Conservation (phyloP, 2,888 invertebrate species). For the Drosophila dives region DNA sequence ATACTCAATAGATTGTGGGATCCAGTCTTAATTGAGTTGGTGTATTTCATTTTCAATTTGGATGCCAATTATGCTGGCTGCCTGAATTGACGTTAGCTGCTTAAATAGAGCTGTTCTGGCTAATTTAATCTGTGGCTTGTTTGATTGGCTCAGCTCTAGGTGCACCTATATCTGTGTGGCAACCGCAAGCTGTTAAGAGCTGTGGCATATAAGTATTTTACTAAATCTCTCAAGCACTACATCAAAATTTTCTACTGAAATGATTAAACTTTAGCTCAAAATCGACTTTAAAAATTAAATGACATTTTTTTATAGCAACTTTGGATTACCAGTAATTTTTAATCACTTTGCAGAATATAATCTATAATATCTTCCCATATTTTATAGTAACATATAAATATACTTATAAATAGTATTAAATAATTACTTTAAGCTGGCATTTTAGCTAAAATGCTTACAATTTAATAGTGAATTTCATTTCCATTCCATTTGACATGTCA, state of each 20-base stretch:
- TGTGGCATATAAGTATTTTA: background rate
- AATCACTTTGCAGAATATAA: background rate
- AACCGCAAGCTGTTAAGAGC: constrained; percentile 9
- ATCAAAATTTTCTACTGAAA: background rate
- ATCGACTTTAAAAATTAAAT: background rate
- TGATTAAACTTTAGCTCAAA: background rate
- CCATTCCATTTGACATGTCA: background rate
- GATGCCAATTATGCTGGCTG: constrained; percentile 51
- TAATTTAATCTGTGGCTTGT: constrained; percentile 48
- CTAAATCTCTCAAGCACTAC: background rate
- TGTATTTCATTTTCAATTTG: constrained; percentile 59
- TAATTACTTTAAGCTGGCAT: background rate
- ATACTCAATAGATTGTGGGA: background rate
- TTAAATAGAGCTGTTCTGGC: constrained; percentile 24
- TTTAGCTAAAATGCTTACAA: background rate
- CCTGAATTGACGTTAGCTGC: constrained; percentile 32
- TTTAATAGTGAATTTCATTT: background rate
- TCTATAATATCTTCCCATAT: background rate
- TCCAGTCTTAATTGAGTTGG: constrained; percentile 52
- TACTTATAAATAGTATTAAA: background rate
- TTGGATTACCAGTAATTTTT: background rate
- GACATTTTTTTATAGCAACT: background rate
- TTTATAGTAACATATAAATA: background rate
- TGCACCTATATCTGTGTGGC: background rate
- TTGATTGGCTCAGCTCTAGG: constrained; percentile 1